phyloP scores from a whole-genome alignment of 1,140 invertebrate genomes.

The Listronotus oregonensis region DNA sequence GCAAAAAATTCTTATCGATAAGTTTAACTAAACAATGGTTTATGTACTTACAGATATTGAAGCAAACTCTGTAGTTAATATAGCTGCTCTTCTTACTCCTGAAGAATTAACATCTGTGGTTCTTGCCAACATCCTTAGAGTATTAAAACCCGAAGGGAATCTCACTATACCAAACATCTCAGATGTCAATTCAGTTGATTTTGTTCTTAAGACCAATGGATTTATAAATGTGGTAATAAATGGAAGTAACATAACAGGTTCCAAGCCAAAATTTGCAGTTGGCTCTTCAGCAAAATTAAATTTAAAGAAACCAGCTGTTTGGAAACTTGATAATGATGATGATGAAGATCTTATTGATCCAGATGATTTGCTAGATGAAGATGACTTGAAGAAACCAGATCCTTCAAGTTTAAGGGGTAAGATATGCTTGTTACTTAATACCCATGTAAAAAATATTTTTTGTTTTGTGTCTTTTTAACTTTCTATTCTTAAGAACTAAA shows the following conservation, averaged over 20 bases:
- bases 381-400: conserved; percentile 86
- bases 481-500: too few relatives aligned
- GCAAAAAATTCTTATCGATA: conserved; percentile 5
- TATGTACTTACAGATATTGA: conserved; percentile 6
- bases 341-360: conserved; percentile 86
- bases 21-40: background rate
- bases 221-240: conserved; percentile 62
- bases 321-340: conserved; percentile 71
- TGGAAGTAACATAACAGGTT: conserved; percentile 57
- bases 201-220: conserved; percentile 66
- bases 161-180: conserved; percentile 53
- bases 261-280: conserved; percentile 72
- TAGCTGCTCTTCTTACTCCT: background rate
- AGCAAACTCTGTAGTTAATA: conserved; percentile 11
- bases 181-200: conserved; percentile 54
- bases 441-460: too few relatives aligned
- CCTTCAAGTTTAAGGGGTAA: conserved; percentile 78
- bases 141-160: conserved; percentile 53
- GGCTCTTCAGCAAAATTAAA: conserved; percentile 62
- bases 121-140: conserved; percentile 22
- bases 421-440: background rate
- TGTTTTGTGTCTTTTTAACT: too few relatives aligned
- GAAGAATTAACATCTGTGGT: conserved; percentile 5
- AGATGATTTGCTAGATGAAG: conserved; percentile 86
- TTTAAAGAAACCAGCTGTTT: conserved; percentile 62